Evolutionary conservation across 2,113 vertebrate species (phyloP).

Genomic region (Apaloderma vittatum): DNA sequence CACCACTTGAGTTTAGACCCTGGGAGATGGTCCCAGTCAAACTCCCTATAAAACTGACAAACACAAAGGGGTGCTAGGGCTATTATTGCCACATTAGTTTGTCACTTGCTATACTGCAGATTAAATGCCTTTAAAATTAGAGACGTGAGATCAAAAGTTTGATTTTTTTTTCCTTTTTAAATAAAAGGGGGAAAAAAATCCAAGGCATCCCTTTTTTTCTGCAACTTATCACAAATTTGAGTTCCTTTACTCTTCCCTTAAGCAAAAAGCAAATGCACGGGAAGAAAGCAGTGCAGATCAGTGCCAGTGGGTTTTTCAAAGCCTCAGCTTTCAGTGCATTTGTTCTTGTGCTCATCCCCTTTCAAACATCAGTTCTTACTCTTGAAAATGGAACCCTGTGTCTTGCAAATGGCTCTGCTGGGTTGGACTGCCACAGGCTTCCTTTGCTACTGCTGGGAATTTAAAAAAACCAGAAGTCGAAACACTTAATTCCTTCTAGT

Average conservation of each 20-base stretch:
- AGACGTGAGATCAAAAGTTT: background rate
- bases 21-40: background rate
- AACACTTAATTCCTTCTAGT: background rate
- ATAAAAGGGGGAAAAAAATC: background rate
- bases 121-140: background rate
- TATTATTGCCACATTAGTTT: background rate
- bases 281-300: background rate
- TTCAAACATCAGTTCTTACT: background rate
- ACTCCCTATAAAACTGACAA: background rate
- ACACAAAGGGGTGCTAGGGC: background rate
- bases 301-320: background rate
- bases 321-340: background rate
- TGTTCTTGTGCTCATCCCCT: background rate
- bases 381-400: background rate
- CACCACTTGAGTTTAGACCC: background rate
- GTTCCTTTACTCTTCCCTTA: background rate
- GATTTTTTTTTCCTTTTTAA: rapidly evolving
- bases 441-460: background rate
- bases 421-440: background rate
- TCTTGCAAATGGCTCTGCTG: background rate
- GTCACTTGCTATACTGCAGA: background rate
- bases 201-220: background rate
- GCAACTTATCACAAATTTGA: background rate
- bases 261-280: background rate
- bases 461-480: background rate